Conservation (phyloP, 2,113 vertebrate species). For the Phylloscopus trochilus region DNA sequence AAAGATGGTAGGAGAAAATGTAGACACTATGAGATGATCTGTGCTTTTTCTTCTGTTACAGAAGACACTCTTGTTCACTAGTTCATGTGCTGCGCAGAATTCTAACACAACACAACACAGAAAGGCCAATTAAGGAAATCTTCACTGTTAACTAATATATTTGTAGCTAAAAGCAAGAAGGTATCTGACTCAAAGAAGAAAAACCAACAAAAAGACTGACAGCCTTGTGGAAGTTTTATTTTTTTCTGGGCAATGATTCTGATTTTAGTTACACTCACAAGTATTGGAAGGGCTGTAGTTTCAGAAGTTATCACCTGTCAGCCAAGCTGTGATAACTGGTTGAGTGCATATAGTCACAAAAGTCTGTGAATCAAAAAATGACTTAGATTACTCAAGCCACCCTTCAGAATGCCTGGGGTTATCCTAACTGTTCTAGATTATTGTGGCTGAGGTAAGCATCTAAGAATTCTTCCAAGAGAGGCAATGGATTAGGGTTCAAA, state of each 20-base stretch:
- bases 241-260: not conserved
- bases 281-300: not conserved
- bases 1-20: not conserved
- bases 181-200: not conserved
- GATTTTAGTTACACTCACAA: not conserved
- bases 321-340: not conserved
- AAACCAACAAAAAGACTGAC: not conserved
- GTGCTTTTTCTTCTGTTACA: not conserved
- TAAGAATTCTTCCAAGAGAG: not conserved
- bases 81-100: not conserved
- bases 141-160: not conserved
- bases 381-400: not conserved
- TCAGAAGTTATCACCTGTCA: not conserved
- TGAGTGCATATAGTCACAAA: not conserved
- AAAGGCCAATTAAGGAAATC: not conserved
- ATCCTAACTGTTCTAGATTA: not conserved
- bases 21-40: not conserved
- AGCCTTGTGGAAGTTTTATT: not conserved
- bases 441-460: not conserved
- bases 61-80: not conserved
- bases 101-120: not conserved
- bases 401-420: not conserved
- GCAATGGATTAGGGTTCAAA: not conserved
- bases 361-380: not conserved
- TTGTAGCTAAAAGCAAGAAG: not conserved